Evolutionary conservation across 30 jellyfish, hydroid and myxozoan species (phyloP).

Genomic region (Aurelia sp.): DNA sequence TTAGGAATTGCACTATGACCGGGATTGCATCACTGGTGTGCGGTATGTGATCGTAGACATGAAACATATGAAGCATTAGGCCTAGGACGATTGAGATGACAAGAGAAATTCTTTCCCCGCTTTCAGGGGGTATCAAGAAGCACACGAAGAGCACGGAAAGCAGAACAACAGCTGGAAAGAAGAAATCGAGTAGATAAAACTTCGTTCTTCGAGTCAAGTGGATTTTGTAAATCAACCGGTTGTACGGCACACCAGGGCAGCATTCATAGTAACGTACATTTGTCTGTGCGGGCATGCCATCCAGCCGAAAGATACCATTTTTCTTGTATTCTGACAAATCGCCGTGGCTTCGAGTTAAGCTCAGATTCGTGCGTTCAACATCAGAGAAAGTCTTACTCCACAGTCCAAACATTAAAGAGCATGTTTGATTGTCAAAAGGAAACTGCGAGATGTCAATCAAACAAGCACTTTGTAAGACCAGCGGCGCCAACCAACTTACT

Average conservation of each 20-base stretch:
- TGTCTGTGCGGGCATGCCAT: constrained; percentile 51
- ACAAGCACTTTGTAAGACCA: constrained; percentile 50
- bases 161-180: constrained; percentile 45
- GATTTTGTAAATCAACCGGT: constrained; percentile 19
- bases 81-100: constrained; percentile 39
- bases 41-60: constrained; percentile 53
- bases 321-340: constrained; percentile 19
- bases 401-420: constrained; percentile 55
- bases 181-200: constrained; percentile 39
- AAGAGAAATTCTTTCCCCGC: constrained; percentile 56
- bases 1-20: constrained; percentile 16
- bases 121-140: constrained; percentile 59
- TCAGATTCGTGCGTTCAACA: constrained; percentile 21
- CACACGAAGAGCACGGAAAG: constrained; percentile 11
- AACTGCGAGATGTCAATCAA: constrained; percentile 22
- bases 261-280: constrained; percentile 22
- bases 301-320: constrained; percentile 48
- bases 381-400: constrained; percentile 36
- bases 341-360: constrained; percentile 15
- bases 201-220: constrained; percentile 40
- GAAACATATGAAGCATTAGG: constrained; percentile 30
- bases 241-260: constrained; percentile 64
- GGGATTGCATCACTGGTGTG: constrained; percentile 62
- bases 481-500: constrained; percentile 54
- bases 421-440: constrained; percentile 67